A percentile compares a stretch with the other conserved stretches of the same genome.
These are phyloP conservation scores for Gambusia affinis DNA, from an alignment of 2,113 vertebrate genomes.

Conservation along the genomic window DNA sequence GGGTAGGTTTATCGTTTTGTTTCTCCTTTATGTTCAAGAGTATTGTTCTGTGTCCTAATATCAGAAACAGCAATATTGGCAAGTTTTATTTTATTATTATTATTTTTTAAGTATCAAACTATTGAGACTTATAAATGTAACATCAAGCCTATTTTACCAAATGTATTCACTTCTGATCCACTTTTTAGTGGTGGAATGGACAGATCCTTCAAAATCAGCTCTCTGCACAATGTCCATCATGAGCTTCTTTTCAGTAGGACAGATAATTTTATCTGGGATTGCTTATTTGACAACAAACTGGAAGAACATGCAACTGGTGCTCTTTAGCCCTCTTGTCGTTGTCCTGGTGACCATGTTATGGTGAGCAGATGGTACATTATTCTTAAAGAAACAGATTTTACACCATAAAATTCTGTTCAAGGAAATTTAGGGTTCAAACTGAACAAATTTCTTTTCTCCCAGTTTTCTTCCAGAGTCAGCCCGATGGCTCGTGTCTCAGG, in stretches of 20 bases:
- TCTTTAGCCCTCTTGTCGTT: slow-evolving; percentile 70
- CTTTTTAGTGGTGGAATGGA: slow-evolving; percentile 80
- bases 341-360: slow-evolving; percentile 72
- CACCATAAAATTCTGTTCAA: background rate
- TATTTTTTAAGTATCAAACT: background rate
- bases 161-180: background rate
- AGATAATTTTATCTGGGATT: slow-evolving; percentile 83
- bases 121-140: background rate
- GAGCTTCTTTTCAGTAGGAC: slow-evolving; percentile 68
- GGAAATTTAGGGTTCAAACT: fast-evolving
- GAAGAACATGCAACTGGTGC: slow-evolving; percentile 83
- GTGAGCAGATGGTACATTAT: slow-evolving; percentile 68
- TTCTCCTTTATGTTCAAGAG: background rate
- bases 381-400: no score
- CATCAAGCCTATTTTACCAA: background rate
- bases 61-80: background rate
- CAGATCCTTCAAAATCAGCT: slow-evolving; percentile 78
- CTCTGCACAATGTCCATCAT: slow-evolving; percentile 68
- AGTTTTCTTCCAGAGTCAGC: slow-evolving; percentile 89
- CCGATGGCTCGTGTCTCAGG: slow-evolving; percentile 85
- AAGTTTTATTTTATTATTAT: background rate
- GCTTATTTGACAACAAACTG: slow-evolving; percentile 83
- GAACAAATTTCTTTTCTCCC: background rate
- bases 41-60: background rate
- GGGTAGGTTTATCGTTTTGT: slow-evolving; percentile 63